Base-by-base conservation (phyloP, 2,888 invertebrate genomes). In the Dinocampus coccinellae region DNA sequence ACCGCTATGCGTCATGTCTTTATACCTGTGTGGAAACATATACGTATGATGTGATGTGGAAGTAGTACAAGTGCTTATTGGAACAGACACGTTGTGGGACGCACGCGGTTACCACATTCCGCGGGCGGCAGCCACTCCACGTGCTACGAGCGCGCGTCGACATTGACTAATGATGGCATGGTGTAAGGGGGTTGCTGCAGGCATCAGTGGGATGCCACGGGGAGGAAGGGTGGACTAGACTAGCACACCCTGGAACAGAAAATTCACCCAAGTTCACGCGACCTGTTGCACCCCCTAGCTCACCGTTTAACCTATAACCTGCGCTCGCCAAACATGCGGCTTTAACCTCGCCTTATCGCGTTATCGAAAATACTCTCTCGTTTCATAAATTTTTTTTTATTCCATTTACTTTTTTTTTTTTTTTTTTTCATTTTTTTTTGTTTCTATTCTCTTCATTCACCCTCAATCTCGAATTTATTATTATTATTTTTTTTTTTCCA, bases 241-340 rank as follows among this genome's bases (percentile, higher is more conserved):
- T 81, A 84, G 84, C 83, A 82, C 83, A 81, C 80, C 83, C 84
- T 83, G 84, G 81, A 87, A 85, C 84, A 85, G 87, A 87, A 87
- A 87, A 86, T 87, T 87, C 85, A 83, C 83, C 86, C 87, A 86
- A 86, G 85, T 85, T 86, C 87, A 86, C 87, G 86, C 86, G 87
- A 87, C 87, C 87, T 87, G 87, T 87, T 87, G 87, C 87, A 86
- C 87, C 85, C 85, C 86, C 84, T 86, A 84, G 84, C 84, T 84
- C 84, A 84, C 83, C 86, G 85, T 87, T 87, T 87, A 87, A 87
- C 87, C 86, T 86, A 86, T 85, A 86, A 86, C 86, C 87, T 86
- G 83, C 47, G 47, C 84, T 84, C 85, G 82, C 84, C 87, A 87
- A 87, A 87, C 86, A 87, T 84, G 47, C 47, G 83, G 84, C 82